Evolutionary conservation across 2,888 invertebrate genomes (phyloP), one percentile per base, ranked within the genome.

Genomic region (Urechis unicinctus): DNA sequence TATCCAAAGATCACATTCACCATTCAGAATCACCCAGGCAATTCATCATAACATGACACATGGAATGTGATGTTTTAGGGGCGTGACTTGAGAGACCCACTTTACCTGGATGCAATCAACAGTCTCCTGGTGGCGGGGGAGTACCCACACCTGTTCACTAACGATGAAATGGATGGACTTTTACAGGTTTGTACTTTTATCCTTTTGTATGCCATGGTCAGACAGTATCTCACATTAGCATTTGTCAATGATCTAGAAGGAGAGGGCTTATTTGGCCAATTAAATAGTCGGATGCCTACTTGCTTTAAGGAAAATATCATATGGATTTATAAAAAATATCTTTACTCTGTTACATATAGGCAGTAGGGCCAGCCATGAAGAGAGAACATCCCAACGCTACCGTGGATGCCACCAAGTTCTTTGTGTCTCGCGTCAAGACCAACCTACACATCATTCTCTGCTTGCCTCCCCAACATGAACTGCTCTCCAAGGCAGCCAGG

Each of bases 161-260:
- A 75, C 60, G 78, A 78, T 67, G 78, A 78, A 65, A 66, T 78
- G 66, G 75, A 76, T 54, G 77, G 75, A 22, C 66, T 78, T 28
- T 65, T 77, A 31, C 72, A 71, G 68, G 73, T 54, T 17, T 17
- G 6, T 2, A 17, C 3, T 46, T 46, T n/a, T n/a, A n/a, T n/a
- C n/a, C n/a, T n/a, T n/a, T n/a, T n/a, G n/a, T n/a, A n/a, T n/a
- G n/a, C n/a, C n/a, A n/a, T n/a, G n/a, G n/a, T n/a, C n/a, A n/a
- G n/a, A n/a, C n/a, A n/a, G n/a, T n/a, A n/a, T n/a, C n/a, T n/a
- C n/a, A n/a, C n/a, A n/a, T n/a, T n/a, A n/a, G n/a, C n/a, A n/a
- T n/a, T n/a, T n/a, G n/a, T n/a, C n/a, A n/a, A n/a, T n/a, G n/a
- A n/a, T n/a, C n/a, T n/a, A n/a, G n/a, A n/a, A n/a, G n/a, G n/a